Evolutionary conservation across 1,140 invertebrate genomes (phyloP).

Genomic region (Cyclina sinensis): DNA sequence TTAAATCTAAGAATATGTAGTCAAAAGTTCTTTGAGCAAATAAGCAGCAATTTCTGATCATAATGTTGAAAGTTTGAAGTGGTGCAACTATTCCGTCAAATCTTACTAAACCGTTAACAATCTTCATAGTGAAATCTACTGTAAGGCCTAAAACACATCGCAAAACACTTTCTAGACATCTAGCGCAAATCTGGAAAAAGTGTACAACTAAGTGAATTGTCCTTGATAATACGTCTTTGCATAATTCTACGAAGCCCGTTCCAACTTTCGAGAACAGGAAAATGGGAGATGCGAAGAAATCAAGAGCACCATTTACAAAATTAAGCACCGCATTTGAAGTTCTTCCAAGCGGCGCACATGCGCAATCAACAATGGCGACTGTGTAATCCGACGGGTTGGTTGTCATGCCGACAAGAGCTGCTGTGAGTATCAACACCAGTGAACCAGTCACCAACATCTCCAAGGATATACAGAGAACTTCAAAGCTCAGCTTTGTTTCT

Average conservation of each 20-base stretch:
- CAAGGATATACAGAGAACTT: no score
- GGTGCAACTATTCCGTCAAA: background rate
- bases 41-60: background rate
- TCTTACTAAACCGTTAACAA: background rate
- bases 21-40: background rate
- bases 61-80: background rate
- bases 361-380: background rate
- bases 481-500: no score
- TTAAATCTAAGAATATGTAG: background rate
- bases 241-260: background rate
- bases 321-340: background rate
- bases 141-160: background rate
- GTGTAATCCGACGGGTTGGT: background rate
- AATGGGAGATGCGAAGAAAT: background rate
- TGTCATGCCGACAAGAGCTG: background rate
- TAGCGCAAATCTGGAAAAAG: background rate
- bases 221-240: background rate
- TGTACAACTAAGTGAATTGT: background rate
- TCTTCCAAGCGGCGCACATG: background rate
- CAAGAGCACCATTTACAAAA: background rate
- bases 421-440: background rate
- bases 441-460: constrained; percentile 7
- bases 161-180: background rate
- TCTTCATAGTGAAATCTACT: background rate
- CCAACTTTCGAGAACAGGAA: background rate